phyloP scores from a whole-genome alignment of 2,113 vertebrate species.

The Actenoides hombroni region DNA sequence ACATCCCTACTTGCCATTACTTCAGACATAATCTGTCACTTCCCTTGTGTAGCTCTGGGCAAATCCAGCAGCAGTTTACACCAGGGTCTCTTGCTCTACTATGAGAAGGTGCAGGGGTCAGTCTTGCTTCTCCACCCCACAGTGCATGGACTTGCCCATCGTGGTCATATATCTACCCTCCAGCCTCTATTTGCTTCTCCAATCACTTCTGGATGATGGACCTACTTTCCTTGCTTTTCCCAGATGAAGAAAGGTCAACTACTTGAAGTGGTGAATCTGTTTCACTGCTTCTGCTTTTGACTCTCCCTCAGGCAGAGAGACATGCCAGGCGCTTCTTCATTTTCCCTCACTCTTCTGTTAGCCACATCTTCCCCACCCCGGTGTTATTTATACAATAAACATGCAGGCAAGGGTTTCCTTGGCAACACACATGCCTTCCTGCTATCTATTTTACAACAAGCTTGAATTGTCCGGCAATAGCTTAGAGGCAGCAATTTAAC shows the following conservation, averaged over 20 bases:
- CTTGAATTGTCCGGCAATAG: slow-evolving; percentile 25
- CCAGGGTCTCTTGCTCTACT: neutral
- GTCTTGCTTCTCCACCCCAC: neutral
- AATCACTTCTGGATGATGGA: neutral
- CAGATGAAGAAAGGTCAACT: neutral
- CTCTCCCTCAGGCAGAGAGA: neutral
- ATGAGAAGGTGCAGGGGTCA: neutral
- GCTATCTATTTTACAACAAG: slow-evolving; percentile 64
- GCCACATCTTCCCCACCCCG: neutral
- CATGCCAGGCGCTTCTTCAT: neutral
- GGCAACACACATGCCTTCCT: slow-evolving; percentile 58
- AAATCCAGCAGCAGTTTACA: neutral
- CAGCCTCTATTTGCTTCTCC: neutral
- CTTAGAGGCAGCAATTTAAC: slow-evolving; percentile 59
- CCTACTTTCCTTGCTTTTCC: neutral
- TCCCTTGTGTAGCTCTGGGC: neutral
- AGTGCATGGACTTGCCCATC: neutral
- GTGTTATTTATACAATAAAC: slow-evolving; percentile 51
- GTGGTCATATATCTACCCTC: neutral
- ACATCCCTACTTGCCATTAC: neutral
- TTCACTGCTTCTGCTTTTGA: neutral
- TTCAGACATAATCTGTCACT: neutral
- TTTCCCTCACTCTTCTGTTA: neutral
- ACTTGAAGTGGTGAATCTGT: neutral
- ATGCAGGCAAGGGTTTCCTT: slow-evolving; percentile 40